Percentiles rank a stretch among this genome's conserved stretches.
These are phyloP conservation scores for Leptodactylus fallax DNA, from an alignment of 2,797 vertebrate genomes.

Conservation along the genomic window DNA sequence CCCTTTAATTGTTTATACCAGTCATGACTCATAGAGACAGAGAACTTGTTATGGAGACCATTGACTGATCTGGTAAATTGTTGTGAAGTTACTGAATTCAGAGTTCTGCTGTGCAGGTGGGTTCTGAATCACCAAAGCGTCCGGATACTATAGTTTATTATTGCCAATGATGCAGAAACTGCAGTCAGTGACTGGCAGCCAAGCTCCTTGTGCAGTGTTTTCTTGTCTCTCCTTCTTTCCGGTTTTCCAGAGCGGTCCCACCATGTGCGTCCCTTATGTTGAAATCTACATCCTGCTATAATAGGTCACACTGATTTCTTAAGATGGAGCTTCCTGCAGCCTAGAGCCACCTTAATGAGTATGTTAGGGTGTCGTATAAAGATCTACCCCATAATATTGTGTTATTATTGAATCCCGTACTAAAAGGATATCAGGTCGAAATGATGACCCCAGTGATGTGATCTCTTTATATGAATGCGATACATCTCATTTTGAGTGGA, in stretches of 20 bases:
- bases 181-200: conserved; percentile 16
- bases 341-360: not conserved
- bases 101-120: conserved; percentile 15
- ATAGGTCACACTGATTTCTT: not conserved
- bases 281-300: not conserved
- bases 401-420: not conserved
- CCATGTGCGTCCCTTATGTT: conserved; percentile 32
- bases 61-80: not conserved
- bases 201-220: conserved; percentile 30
- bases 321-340: not conserved
- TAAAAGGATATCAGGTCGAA: not conserved
- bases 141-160: not conserved
- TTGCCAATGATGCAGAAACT: conserved; percentile 19
- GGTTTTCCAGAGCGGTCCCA: conserved; percentile 12
- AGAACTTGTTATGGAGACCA: not conserved
- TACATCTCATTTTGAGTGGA: not conserved
- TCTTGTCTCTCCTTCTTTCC: conserved; percentile 28
- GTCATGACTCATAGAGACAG: not conserved
- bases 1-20: not conserved
- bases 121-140: not conserved
- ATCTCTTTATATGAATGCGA: not conserved
- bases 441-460: not conserved
- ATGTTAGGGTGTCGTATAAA: not conserved
- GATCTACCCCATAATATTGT: not conserved
- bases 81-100: not conserved